These are phyloP conservation scores for Bufotes viridis DNA, from an alignment of 2,797 vertebrate genomes.

Conservation along the genomic window DNA sequence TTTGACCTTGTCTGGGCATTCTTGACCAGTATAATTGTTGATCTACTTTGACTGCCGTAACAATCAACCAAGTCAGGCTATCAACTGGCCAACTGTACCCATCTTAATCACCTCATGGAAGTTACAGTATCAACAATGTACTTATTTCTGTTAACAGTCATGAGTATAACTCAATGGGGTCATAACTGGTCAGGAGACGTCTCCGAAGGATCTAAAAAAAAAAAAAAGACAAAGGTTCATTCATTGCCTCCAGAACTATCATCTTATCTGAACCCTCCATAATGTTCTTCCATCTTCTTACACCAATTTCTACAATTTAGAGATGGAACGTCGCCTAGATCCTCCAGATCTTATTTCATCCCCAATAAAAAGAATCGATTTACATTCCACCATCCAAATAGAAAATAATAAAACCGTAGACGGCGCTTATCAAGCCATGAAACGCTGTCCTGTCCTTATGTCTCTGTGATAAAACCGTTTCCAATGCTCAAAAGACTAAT, in stretches of 20 bases:
- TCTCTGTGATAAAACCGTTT: slow-evolving; percentile 72
- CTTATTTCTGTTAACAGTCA: not conserved
- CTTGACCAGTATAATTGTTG: too few species aligned
- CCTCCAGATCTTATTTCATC: slow-evolving; percentile 7
- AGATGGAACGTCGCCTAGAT: not conserved
- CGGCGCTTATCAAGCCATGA: slow-evolving; percentile 60
- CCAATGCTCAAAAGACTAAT: slow-evolving; percentile 67
- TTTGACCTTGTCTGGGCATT: too few species aligned
- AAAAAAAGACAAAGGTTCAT: not conserved
- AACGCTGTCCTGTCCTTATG: slow-evolving; percentile 5
- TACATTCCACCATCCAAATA: slow-evolving; percentile 28
- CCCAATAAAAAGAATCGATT: slow-evolving; percentile 39
- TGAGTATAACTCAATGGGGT: not conserved
- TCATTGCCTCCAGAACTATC: not conserved
- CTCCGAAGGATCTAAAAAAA: not conserved
- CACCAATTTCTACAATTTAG: not conserved
- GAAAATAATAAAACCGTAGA: slow-evolving; percentile 26
- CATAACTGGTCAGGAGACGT: not conserved
- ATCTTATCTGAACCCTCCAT: not conserved
- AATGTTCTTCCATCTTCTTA: not conserved
- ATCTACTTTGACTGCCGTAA: too few species aligned
- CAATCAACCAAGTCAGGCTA: not conserved
- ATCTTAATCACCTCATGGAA: not conserved
- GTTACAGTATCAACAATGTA: not conserved
- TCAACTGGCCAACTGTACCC: not conserved